Percentiles rank a stretch among this genome's conserved stretches.
These are phyloP conservation scores for Hippocampus abdominalis DNA, from an alignment of 2,113 vertebrate species.

Conservation along the genomic window DNA sequence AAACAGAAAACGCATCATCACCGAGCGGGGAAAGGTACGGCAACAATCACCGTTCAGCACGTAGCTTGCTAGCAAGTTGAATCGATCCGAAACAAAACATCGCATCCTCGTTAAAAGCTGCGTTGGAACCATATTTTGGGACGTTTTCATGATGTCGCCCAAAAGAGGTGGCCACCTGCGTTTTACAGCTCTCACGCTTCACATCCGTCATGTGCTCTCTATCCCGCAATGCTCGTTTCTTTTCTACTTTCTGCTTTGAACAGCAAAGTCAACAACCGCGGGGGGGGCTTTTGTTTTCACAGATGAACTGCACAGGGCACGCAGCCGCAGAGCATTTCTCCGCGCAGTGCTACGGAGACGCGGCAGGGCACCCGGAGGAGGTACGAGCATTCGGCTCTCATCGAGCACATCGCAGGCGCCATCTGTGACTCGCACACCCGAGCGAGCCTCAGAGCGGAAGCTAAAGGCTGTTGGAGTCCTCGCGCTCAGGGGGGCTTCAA, in stretches of 20 bases:
- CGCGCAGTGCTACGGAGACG: conserved; percentile 70
- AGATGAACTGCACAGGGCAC: conserved; percentile 81
- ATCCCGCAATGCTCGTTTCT: background rate
- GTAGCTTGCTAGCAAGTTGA: too few species aligned
- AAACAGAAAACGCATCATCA: too few species aligned
- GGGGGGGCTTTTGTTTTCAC: conserved; percentile 66
- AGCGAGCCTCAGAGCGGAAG: conserved; percentile 35
- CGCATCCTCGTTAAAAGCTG: too few species aligned
- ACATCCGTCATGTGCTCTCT: background rate
- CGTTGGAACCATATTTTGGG: background rate
- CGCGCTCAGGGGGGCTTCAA: conserved; percentile 41
- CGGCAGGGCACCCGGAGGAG: conserved; percentile 64
- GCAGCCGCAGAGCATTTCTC: conserved; percentile 54
- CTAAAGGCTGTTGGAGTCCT: conserved; percentile 28
- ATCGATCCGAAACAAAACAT: too few species aligned
- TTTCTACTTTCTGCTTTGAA: background rate
- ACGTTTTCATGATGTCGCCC: background rate
- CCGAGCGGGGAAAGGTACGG: too few species aligned
- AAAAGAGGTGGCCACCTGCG: background rate
- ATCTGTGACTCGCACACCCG: conserved; percentile 28
- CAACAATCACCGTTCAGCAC: too few species aligned
- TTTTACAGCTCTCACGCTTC: background rate
- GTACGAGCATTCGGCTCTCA: conserved; percentile 64
- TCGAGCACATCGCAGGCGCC: conserved; percentile 47
- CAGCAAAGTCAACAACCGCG: conserved; percentile 55